These are phyloP conservation scores for Microtus oregoni DNA, from an alignment of 2,113 vertebrate species.

Conservation along the genomic window DNA sequence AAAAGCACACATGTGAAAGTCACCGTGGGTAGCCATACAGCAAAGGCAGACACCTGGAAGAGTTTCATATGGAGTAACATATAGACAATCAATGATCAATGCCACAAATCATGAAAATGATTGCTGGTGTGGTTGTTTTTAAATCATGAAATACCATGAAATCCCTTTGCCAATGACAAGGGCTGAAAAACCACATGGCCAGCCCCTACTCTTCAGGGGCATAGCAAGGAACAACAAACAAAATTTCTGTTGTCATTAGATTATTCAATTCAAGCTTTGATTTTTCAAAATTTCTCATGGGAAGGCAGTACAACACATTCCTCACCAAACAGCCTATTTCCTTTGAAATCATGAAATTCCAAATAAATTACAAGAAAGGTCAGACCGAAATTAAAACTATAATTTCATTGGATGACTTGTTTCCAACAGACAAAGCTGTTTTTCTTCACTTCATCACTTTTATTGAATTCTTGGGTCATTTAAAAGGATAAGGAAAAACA, in stretches of 20 bases:
- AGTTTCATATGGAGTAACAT: neutral
- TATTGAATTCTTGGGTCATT: slow-evolving; percentile 83
- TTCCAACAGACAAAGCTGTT: slow-evolving; percentile 65
- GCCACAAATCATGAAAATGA: neutral
- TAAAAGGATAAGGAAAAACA: slow-evolving; percentile 5
- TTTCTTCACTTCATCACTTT: slow-evolving; percentile 78
- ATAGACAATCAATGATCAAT: neutral
- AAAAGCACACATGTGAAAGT: neutral
- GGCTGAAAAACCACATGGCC: neutral
- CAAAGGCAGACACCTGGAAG: neutral
- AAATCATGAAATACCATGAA: neutral
- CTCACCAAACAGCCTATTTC: slow-evolving; percentile 33
- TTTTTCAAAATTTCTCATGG: neutral
- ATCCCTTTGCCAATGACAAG: neutral
- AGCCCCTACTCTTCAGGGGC: neutral
- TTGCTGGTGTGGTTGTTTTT: neutral
- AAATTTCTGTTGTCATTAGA: neutral
- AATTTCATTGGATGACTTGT: slow-evolving; percentile 73
- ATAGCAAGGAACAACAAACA: neutral
- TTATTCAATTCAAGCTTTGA: neutral
- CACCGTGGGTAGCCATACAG: neutral
- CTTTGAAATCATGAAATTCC: slow-evolving; percentile 69
- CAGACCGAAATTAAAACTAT: slow-evolving; percentile 83
- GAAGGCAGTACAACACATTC: neutral
- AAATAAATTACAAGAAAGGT: slow-evolving; percentile 80